Conservation (phyloP, 35 echinoderm and acorn worm species). For the Acanthaster planci region DNA sequence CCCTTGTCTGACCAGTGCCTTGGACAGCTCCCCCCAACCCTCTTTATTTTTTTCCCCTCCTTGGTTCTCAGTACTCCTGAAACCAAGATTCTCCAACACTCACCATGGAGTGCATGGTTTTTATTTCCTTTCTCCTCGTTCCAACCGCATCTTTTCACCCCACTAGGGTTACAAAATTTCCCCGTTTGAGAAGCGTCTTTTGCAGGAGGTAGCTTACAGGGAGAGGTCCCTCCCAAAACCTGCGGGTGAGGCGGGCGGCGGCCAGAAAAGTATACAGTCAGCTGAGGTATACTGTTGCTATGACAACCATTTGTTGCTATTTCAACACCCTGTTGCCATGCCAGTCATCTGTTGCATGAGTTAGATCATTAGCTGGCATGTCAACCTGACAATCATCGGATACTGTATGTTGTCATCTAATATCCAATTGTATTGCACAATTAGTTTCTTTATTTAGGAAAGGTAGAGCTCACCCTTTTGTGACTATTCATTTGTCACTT, state of each 20-base stretch:
- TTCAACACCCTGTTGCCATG: not conserved
- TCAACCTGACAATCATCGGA: not conserved
- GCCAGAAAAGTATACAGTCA: not conserved
- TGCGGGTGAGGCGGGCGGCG: not conserved
- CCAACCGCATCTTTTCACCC: conserved; percentile 14
- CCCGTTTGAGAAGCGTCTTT: conserved; percentile 84
- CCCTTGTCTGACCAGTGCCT: not conserved
- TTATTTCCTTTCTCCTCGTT: not conserved
- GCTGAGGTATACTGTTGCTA: conserved; percentile 28
- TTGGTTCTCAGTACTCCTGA: not conserved
- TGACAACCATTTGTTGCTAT: conserved; percentile 7
- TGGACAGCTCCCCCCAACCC: not conserved
- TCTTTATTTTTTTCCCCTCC: not conserved
- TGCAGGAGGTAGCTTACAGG: conserved; percentile 74
- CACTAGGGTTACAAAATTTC: conserved; percentile 69
- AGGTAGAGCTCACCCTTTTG: no score
- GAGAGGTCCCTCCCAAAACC: conserved; percentile 34
- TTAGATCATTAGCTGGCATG: conserved; percentile 14
- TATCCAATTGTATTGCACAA: no score
- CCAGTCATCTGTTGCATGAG: conserved; percentile 18
- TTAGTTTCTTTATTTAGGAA: no score
- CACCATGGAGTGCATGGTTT: conserved; percentile 22
- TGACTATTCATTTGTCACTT: no score
- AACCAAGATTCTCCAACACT: not conserved
- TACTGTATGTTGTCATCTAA: no score